Conservation (phyloP, 2,888 invertebrate genomes). For the Cremastobaeus sp. region DNA sequence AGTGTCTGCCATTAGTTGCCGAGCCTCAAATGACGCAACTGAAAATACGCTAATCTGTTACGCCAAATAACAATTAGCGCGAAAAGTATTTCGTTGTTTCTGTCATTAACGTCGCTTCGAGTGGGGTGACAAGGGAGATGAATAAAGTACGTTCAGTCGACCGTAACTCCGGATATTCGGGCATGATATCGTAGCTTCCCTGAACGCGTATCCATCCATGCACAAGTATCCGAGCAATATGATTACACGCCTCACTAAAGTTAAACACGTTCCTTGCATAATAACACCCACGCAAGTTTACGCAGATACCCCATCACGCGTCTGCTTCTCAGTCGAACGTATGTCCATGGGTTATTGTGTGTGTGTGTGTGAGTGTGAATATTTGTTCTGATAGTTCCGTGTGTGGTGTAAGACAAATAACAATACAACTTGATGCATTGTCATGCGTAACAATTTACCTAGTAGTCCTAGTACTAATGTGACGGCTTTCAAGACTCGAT, state of each 20-base stretch:
- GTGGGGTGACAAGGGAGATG: conserved; percentile 26
- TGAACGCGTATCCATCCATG: conserved; percentile 56
- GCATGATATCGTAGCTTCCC: conserved; percentile 51
- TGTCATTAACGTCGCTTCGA: conserved; percentile 23
- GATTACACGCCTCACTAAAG: conserved; percentile 67
- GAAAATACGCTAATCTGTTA: too few relatives aligned
- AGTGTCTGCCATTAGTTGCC: too few relatives aligned
- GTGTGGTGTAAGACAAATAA: conserved; percentile 10
- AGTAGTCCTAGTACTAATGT: too few relatives aligned
- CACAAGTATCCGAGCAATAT: conserved; percentile 65
- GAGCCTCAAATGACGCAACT: too few relatives aligned
- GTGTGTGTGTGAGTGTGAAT: too few relatives aligned
- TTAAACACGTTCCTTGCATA: conserved; percentile 67
- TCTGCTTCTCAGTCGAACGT: conserved; percentile 26
- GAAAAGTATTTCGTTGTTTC: conserved; percentile 16
- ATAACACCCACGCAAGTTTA: conserved; percentile 60
- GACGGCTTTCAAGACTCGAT: too few relatives aligned
- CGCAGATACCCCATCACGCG: conserved; percentile 44
- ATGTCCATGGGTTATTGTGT: too few relatives aligned
- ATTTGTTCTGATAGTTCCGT: background rate
- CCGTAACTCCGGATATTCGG: conserved; percentile 53
- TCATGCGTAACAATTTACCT: conserved; percentile 3
- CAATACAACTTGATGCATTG: conserved; percentile 5
- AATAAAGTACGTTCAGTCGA: conserved; percentile 43
- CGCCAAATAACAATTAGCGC: conserved; percentile 14